These are phyloP conservation scores for Porites evermanni DNA, from an alignment of 92 coral and sea anemone species.

Conservation along the genomic window DNA sequence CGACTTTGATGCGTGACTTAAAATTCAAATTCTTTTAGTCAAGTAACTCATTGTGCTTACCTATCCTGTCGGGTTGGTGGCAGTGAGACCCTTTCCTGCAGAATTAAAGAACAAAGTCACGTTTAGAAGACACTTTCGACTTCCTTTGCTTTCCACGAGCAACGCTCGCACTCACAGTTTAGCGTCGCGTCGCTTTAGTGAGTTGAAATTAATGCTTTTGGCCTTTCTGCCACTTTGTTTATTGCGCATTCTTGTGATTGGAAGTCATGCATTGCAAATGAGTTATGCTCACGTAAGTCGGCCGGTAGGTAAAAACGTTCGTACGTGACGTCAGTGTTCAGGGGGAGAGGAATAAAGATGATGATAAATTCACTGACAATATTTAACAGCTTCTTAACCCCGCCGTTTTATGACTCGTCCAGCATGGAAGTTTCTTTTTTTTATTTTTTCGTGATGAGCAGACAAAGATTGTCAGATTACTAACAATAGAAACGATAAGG, in stretches of 20 bases:
- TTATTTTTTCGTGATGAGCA: no score
- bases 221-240: neutral
- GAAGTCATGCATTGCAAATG: conserved; percentile 51
- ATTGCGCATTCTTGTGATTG: conserved; percentile 5
- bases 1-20: conserved; percentile 26
- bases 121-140: neutral
- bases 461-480: no score
- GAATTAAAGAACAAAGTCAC: neutral
- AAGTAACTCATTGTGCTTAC: neutral
- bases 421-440: no score
- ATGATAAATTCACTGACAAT: no score
- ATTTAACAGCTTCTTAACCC: no score
- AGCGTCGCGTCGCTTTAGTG: conserved; percentile 10
- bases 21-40: conserved; percentile 25
- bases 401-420: no score
- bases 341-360: neutral
- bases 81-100: neutral
- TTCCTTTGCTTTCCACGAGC: no score
- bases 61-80: neutral
- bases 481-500: no score
- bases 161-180: neutral
- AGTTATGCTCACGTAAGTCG: neutral
- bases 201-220: neutral
- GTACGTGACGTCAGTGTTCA: conserved; percentile 2
- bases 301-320: neutral